Percentiles rank a stretch among this genome's conserved stretches.
These are phyloP conservation scores for human DNA, from an alignment of 2,113 vertebrate species.

Conservation along the genomic window DNA sequence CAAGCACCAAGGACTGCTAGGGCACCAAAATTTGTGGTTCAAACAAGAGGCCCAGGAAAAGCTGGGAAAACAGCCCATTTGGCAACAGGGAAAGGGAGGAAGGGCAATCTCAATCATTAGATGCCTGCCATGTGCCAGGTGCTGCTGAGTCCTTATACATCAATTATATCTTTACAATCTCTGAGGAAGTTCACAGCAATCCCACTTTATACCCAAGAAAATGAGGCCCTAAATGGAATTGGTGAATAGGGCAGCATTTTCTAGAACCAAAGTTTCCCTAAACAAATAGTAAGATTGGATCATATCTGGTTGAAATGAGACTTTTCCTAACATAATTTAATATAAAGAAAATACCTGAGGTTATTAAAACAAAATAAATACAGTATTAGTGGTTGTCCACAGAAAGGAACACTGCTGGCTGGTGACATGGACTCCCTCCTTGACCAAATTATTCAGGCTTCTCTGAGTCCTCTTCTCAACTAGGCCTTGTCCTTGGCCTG, in stretches of 20 bases:
- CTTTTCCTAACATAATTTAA: neutral
- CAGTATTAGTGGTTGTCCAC: neutral
- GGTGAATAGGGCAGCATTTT: neutral
- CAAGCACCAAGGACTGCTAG: too few relatives aligned
- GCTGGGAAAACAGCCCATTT: neutral
- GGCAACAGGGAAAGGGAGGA: neutral
- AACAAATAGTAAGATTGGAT: neutral
- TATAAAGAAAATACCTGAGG: neutral
- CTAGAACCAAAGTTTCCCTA: neutral
- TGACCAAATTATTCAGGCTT: neutral
- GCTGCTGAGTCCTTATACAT: neutral
- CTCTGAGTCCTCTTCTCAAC: neutral
- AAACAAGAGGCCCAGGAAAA: neutral
- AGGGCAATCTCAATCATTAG: neutral
- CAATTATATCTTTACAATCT: neutral
- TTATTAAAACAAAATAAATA: neutral
- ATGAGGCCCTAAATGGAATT: neutral
- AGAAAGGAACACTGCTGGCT: neutral
- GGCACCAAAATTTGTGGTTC: neutral
- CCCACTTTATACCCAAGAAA: neutral
- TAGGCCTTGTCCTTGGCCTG: neutral
- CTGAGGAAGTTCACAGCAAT: neutral
- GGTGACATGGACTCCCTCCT: too few relatives aligned
- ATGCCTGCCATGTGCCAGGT: neutral
- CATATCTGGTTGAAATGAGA: neutral